Base-by-base conservation (phyloP, 2,113 vertebrate species). In the Python bivittatus region DNA sequence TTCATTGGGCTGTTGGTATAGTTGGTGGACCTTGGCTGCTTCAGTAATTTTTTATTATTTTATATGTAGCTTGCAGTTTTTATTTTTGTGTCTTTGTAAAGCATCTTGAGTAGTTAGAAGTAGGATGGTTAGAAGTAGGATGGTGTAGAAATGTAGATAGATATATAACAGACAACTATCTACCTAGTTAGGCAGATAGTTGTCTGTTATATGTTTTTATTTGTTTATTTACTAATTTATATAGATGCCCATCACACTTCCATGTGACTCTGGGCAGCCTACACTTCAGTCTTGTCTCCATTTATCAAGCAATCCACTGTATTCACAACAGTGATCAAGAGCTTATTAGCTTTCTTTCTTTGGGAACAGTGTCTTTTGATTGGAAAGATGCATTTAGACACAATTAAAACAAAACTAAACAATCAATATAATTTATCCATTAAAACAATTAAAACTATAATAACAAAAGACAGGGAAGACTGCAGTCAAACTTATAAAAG, bases 271-370 rank as follows among this genome's bases (percentile, higher is more conserved):
- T 68, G 29, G 15, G 29, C 12, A n/a, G 29, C 4, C 1, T n/a
- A 68, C 29, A 57, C 12, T 83, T 91, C 53, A 68, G 17, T 27
- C 29, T 85, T 58, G n/a, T 53, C 29, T 33, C 7, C 27, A 52
- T 33, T 44, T 64, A 64, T 91, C 44, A 86, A 38, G 56, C 17
- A 86, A 64, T 25, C 29, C 15, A 6, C 44, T 86, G 22, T 64
- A 53, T 86, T 91, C 29, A 61, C 7, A 33, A 8, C 83, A 86
- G 44, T 61, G 52, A 54, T 53, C 42, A 42, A 68, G 6, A 91
- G 90, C 29, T 91, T n/a, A 68, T 68, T 44, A 44, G 23, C 38
- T 91, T 91, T 0, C 48, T 86, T 86, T 91, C 29, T 86, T 86
- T 6, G 27, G 61, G 42, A 64, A 53, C 20, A 86, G 52, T 52